Evolutionary conservation across 2,888 invertebrate genomes (phyloP).

Genomic region (Disparrhopalites patrizii): DNA sequence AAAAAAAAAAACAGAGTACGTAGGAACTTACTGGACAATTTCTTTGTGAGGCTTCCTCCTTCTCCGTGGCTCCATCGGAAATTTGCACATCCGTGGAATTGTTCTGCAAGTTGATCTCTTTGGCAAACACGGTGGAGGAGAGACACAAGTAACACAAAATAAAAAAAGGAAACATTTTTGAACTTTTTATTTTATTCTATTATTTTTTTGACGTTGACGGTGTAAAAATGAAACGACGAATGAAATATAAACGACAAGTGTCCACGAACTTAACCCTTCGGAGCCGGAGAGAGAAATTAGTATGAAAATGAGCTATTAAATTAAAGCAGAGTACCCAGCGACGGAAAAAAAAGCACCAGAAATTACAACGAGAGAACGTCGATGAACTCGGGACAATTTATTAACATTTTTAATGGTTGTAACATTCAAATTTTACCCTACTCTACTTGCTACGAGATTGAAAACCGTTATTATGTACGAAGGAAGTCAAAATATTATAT

Average conservation of each 20-base stretch:
- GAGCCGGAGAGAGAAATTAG: constrained; percentile 8
- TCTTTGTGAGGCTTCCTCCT: constrained; percentile 13
- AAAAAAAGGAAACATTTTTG: constrained; percentile 10
- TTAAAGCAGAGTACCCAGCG: constrained; percentile 14
- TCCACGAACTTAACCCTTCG: constrained; percentile 20
- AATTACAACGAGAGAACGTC: constrained; percentile 7
- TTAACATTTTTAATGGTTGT: constrained; percentile 22
- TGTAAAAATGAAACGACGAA: constrained; percentile 6
- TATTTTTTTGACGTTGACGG: not conserved
- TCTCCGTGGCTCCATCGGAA: no score
- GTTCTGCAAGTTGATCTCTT: constrained; percentile 10
- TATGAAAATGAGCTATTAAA: constrained; percentile 10
- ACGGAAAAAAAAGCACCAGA: constrained; percentile 16
- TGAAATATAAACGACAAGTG: constrained; percentile 11
- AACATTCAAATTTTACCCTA: constrained; percentile 26
- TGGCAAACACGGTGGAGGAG: constrained; percentile 18
- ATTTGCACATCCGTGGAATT: constrained; percentile 11
- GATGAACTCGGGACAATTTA: constrained; percentile 9
- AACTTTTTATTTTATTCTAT: no score
- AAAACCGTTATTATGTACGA: constrained; percentile 13
- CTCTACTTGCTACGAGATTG: constrained; percentile 11
- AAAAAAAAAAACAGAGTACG: not conserved
- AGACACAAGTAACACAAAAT: constrained; percentile 18
- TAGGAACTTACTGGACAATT: constrained; percentile 24
- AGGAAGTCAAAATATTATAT: constrained; percentile 9